phyloP scores from a whole-genome alignment of 2,888 invertebrate species.

The Lochmaea capreae region DNA sequence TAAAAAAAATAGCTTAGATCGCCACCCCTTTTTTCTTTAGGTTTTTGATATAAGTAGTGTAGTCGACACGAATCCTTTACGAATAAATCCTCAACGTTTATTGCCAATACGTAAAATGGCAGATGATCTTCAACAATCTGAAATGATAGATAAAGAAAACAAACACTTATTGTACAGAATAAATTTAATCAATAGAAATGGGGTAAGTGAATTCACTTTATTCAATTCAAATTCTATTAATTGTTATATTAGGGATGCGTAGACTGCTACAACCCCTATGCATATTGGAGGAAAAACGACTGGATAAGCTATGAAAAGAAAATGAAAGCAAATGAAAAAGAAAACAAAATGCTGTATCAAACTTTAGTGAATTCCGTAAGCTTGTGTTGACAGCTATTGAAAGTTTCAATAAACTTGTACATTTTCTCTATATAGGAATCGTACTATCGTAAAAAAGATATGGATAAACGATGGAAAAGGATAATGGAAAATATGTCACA shows the following conservation, averaged over 20 bases:
- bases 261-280: conserved; percentile 41
- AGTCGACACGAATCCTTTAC: conserved; percentile 70
- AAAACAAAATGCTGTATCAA: conserved; percentile 55
- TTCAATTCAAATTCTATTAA: not conserved
- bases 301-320: conserved; percentile 53
- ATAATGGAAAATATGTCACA: conserved; percentile 51
- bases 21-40: conserved; percentile 39
- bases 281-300: conserved; percentile 54
- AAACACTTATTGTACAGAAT: conserved; percentile 71
- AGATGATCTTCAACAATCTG: conserved; percentile 63
- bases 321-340: conserved; percentile 52
- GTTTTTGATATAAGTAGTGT: conserved; percentile 53
- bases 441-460: conserved; percentile 47
- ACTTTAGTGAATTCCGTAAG: conserved; percentile 47
- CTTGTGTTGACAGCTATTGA: too few species aligned
- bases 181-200: conserved; percentile 71
- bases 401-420: too few species aligned
- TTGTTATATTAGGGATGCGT: conserved; percentile 24
- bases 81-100: conserved; percentile 68
- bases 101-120: conserved; percentile 65
- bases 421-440: conserved; percentile 46
- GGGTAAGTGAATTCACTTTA: conserved; percentile 51
- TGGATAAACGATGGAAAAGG: conserved; percentile 52
- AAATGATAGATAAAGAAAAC: conserved; percentile 68
- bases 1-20: not conserved